Percentiles rank a stretch among this genome's conserved stretches.
Conservation (phyloP, 2,888 invertebrate genomes). For the Noctuana brunneofusca region DNA sequence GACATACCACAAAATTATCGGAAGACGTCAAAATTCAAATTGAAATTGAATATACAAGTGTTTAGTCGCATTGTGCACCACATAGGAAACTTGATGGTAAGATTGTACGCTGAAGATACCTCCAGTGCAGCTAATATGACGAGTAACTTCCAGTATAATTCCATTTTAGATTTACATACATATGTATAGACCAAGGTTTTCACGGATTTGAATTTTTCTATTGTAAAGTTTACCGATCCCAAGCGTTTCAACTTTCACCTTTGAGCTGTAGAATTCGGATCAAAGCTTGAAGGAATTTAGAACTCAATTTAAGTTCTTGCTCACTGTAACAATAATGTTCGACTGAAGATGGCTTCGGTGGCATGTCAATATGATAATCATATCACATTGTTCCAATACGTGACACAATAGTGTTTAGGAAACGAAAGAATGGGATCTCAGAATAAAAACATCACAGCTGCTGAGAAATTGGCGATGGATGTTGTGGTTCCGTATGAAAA, state of each 20-base stretch:
- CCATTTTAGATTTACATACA: conserved; percentile 8
- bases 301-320: neutral
- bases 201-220: too few relatives aligned
- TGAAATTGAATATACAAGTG: conserved; percentile 47
- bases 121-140: conserved; percentile 46
- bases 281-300: neutral
- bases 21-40: conserved; percentile 47
- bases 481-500: neutral
- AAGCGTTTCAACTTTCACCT: neutral
- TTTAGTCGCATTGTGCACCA: conserved; percentile 46
- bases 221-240: neutral
- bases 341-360: neutral
- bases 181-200: neutral
- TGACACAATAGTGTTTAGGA: conserved; percentile 34
- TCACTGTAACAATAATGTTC: conserved; percentile 8
- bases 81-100: conserved; percentile 50
- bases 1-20: conserved; percentile 45
- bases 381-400: conserved; percentile 36
- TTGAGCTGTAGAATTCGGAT: too few relatives aligned
- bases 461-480: neutral
- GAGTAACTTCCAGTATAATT: conserved; percentile 21
- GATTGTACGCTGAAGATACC: conserved; percentile 52
- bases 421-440: conserved; percentile 18
- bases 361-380: neutral
- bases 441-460: conserved; percentile 23